Percentiles rank a stretch among this genome's conserved stretches.
Conservation (phyloP, 2,888 invertebrate genomes). For the Entomobrya multifasciata region DNA sequence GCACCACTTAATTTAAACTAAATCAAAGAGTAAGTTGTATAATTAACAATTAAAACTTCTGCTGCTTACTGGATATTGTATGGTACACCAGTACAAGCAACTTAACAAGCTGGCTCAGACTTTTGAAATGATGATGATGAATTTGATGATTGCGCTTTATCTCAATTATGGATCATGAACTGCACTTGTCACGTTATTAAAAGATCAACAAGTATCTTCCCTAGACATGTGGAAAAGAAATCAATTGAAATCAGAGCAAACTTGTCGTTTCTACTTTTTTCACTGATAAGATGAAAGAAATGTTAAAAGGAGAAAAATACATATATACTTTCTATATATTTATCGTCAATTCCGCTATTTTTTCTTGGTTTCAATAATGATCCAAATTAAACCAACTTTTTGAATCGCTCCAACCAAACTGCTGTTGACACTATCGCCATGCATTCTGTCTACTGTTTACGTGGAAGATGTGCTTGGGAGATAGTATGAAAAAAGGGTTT, state of each 20-base stretch:
- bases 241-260: conserved; percentile 4
- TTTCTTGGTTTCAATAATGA: background rate
- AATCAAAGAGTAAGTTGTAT: conserved; percentile 9
- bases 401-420: background rate
- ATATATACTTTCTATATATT: too few relatives aligned
- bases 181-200: too few relatives aligned
- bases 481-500: background rate
- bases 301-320: conserved; percentile 12
- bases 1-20: background rate
- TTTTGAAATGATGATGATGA: too few relatives aligned
- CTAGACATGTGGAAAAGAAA: too few relatives aligned
- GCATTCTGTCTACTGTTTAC: conserved; percentile 11
- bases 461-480: background rate
- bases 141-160: too few relatives aligned
- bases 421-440: background rate
- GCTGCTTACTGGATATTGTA: too few relatives aligned
- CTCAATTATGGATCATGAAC: too few relatives aligned
- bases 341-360: conserved; percentile 35
- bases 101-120: too few relatives aligned
- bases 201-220: too few relatives aligned
- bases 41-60: too few relatives aligned
- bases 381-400: conserved; percentile 31
- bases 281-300: background rate
- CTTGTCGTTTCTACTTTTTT: conserved; percentile 21
- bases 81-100: too few relatives aligned